Evolutionary conservation across 2,113 vertebrate genomes (phyloP).

Genomic region (Rhinoderma darwinii): DNA sequence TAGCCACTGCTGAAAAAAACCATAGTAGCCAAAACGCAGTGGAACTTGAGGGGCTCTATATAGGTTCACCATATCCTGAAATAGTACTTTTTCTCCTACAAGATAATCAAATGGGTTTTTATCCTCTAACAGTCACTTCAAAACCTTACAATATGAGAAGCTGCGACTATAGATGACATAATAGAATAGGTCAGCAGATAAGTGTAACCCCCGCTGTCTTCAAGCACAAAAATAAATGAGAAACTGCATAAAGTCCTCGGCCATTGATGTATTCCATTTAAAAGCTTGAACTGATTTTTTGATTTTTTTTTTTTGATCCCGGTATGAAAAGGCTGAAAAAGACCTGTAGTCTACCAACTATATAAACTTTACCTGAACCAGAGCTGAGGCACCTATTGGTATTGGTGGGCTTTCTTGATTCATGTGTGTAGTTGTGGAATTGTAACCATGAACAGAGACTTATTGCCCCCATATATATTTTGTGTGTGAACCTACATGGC

Average conservation of each 20-base stretch:
- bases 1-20: no score
- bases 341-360: neutral
- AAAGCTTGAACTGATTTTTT: neutral
- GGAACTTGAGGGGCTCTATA: neutral
- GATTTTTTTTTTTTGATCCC: no score
- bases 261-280: neutral
- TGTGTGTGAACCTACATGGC: no score
- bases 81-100: neutral
- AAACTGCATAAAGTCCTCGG: neutral
- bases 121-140: neutral
- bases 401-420: no score
- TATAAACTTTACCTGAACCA: no score
- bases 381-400: no score
- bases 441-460: no score
- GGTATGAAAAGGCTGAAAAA: neutral
- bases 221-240: conserved; percentile 3
- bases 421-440: no score
- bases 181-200: neutral
- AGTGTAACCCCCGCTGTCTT: conserved; percentile 12
- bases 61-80: neutral
- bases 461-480: no score
- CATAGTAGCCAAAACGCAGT: no score
- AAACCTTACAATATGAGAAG: conserved; percentile 2
- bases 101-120: neutral
- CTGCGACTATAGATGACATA: neutral